These are phyloP conservation scores for Therioaphis trifolii DNA, from an alignment of 2,888 invertebrate species.

Conservation along the genomic window DNA sequence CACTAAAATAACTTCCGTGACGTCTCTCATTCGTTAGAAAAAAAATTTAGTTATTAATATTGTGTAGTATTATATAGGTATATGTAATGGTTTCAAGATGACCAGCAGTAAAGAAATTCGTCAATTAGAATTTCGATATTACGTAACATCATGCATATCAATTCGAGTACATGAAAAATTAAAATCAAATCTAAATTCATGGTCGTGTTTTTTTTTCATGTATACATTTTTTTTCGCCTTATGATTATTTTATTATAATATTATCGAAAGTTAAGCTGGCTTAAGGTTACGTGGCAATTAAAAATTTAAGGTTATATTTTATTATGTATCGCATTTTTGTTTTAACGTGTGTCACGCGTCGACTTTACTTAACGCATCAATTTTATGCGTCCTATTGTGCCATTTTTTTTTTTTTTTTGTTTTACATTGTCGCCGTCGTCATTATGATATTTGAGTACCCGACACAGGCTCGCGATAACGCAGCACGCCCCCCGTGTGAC, in stretches of 20 bases:
- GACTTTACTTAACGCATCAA: neutral
- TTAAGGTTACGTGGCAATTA: constrained; percentile 24
- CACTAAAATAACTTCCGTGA: constrained; percentile 16
- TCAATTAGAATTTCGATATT: neutral
- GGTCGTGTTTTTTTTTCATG: neutral
- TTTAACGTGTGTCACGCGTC: neutral
- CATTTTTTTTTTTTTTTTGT: neutral
- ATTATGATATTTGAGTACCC: too few species aligned
- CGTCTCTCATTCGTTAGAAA: too few species aligned
- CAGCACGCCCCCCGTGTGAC: neutral
- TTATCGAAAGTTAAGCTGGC: neutral
- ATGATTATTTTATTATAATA: neutral
- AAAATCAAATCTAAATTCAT: too few species aligned
- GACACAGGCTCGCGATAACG: neutral
- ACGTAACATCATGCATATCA: neutral
- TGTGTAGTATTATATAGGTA: too few species aligned
- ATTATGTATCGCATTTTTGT: constrained; percentile 11
- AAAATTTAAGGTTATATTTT: constrained; percentile 18
- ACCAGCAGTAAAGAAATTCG: too few species aligned
- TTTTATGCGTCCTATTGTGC: constrained; percentile 11
- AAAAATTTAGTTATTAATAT: too few species aligned
- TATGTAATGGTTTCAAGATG: too few species aligned
- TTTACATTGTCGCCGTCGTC: neutral
- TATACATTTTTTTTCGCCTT: neutral
- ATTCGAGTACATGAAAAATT: neutral